A percentile compares a stretch with the other conserved stretches of the same genome.
Evolutionary conservation across 2,888 invertebrate species (phyloP).

Genomic region (Calephelis perditalis): DNA sequence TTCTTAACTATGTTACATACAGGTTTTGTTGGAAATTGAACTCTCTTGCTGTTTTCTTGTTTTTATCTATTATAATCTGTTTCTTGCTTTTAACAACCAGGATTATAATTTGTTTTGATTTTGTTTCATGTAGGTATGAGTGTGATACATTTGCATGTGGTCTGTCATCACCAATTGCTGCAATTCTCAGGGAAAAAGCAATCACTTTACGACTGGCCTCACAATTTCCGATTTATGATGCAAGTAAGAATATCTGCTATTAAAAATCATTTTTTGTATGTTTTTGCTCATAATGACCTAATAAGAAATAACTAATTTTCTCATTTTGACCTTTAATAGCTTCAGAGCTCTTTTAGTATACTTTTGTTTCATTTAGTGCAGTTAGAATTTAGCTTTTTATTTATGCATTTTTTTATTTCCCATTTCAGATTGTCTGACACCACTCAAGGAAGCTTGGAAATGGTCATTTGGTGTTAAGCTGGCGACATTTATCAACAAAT

Average conservation of each 20-base stretch:
- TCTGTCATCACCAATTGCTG: slow-evolving; percentile 83
- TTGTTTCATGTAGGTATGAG: slow-evolving; percentile 74
- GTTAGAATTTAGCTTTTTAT: neutral
- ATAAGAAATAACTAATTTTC: too few relatives aligned
- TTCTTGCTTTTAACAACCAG: too few relatives aligned
- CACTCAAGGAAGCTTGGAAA: slow-evolving; percentile 90
- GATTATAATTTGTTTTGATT: neutral
- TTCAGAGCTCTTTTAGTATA: too few relatives aligned
- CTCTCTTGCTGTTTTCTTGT: too few relatives aligned
- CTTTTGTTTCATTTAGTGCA: too few relatives aligned
- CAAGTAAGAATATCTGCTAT: slow-evolving; percentile 42
- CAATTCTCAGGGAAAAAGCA: slow-evolving; percentile 82
- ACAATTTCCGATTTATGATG: slow-evolving; percentile 69
- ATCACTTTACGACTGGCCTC: slow-evolving; percentile 78
- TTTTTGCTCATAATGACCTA: too few relatives aligned
- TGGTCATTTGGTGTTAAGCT: slow-evolving; percentile 81
- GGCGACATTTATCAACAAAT: slow-evolving; percentile 70
- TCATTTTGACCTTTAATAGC: too few relatives aligned
- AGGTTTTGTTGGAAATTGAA: too few relatives aligned
- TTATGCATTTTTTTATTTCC: slow-evolving; percentile 3
- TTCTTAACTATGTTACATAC: too few relatives aligned
- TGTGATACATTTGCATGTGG: slow-evolving; percentile 82
- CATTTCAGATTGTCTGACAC: slow-evolving; percentile 48
- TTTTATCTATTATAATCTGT: too few relatives aligned
- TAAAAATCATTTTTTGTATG: too few relatives aligned